These are phyloP conservation scores for Listronotus bonariensis DNA, from an alignment of 1,140 invertebrate species.

Conservation along the genomic window DNA sequence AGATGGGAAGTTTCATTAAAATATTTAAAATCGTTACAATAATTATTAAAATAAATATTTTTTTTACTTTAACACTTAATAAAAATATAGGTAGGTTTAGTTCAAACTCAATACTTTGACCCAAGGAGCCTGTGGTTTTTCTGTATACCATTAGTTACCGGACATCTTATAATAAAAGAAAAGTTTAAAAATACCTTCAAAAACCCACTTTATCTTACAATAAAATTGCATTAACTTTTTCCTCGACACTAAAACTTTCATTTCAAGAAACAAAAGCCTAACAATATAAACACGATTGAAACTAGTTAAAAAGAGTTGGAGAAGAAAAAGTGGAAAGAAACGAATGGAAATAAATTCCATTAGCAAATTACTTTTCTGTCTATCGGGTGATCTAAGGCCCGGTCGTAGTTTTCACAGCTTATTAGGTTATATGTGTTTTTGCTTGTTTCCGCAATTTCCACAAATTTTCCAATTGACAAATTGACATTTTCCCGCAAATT, in stretches of 20 bases:
- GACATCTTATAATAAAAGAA: no score
- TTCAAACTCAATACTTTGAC: no score
- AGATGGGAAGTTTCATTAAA: no score
- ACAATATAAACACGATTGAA: not conserved
- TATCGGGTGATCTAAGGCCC: conserved; percentile 17
- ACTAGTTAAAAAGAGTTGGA: conserved; percentile 22
- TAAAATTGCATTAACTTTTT: not conserved
- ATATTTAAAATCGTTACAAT: no score
- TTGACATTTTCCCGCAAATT: conserved; percentile 11
- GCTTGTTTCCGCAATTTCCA: conserved; percentile 7
- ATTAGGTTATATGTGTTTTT: conserved; percentile 20
- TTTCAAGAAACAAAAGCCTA: not conserved
- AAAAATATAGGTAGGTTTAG: no score
- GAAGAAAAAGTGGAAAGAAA: conserved; percentile 15
- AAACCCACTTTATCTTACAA: no score
- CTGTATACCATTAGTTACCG: no score
- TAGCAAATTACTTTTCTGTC: conserved; percentile 29
- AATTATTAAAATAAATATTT: no score
- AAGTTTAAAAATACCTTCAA: no score
- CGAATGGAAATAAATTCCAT: conserved; percentile 23
- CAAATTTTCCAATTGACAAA: conserved; percentile 19
- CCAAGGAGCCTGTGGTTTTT: no score
- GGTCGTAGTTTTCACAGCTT: conserved; percentile 7
- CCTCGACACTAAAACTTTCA: not conserved
- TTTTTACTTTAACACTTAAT: no score